Percentiles rank a stretch among this genome's conserved stretches.
Evolutionary conservation across 2,888 invertebrate species (phyloP).

Genomic region (Minunthozetes semirufus): DNA sequence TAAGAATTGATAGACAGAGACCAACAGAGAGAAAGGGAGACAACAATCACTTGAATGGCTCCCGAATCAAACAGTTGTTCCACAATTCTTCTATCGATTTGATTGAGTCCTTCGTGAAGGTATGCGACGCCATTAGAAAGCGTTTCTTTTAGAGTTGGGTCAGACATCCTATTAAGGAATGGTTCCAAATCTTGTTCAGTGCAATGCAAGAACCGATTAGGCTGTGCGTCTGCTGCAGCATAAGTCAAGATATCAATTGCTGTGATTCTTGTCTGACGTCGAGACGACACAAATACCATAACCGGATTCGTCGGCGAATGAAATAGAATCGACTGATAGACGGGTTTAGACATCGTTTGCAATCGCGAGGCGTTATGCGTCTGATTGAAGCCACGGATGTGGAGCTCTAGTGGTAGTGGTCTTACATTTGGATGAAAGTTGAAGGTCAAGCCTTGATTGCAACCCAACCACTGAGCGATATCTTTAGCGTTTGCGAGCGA

Average conservation of each 20-base stretch:
- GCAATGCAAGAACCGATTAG: slow-evolving; percentile 82
- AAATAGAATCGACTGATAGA: slow-evolving; percentile 82
- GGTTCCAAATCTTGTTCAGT: slow-evolving; percentile 77
- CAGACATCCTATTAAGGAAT: slow-evolving; percentile 76
- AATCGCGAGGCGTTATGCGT: slow-evolving; percentile 94
- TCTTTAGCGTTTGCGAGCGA: slow-evolving; percentile 92
- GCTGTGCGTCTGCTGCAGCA: slow-evolving; percentile 79
- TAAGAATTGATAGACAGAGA: slow-evolving; percentile 81
- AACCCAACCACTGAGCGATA: slow-evolving; percentile 92
- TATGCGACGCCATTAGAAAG: slow-evolving; percentile 92
- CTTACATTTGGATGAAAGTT: slow-evolving; percentile 98
- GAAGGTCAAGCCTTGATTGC: slow-evolving; percentile 84
- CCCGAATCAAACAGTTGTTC: slow-evolving; percentile 88
- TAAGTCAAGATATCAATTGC: slow-evolving; percentile 92
- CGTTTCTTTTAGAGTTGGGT: slow-evolving; percentile 86
- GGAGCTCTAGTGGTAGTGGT: slow-evolving; percentile 87
- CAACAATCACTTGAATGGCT: slow-evolving; percentile 85
- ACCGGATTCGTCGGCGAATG: slow-evolving; percentile 77
- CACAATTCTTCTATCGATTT: slow-evolving; percentile 77
- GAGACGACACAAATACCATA: slow-evolving; percentile 81
- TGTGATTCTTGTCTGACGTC: slow-evolving; percentile 83
- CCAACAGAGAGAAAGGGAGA: slow-evolving; percentile 87
- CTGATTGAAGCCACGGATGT: slow-evolving; percentile 93
- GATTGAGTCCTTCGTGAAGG: slow-evolving; percentile 84
- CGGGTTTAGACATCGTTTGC: slow-evolving; percentile 95